Conservation (phyloP, 2,797 vertebrate species). For the Columba guinea region DNA sequence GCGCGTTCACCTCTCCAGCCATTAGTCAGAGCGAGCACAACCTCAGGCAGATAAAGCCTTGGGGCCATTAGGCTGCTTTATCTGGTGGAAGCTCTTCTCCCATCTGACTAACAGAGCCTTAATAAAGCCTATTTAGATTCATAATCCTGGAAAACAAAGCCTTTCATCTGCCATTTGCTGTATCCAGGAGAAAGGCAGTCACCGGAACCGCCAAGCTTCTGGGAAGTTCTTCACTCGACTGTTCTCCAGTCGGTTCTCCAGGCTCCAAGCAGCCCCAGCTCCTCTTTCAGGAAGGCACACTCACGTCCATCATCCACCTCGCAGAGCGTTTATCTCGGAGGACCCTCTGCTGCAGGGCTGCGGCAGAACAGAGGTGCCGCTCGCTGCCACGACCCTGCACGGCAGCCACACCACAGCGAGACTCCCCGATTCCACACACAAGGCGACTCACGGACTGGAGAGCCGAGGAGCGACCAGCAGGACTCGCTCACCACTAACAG, state of each 20-base stretch:
- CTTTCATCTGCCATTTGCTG: not conserved
- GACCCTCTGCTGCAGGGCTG: too few species aligned
- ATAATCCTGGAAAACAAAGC: not conserved
- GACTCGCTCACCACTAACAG: too few species aligned
- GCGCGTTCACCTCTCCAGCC: not conserved
- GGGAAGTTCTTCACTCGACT: not conserved
- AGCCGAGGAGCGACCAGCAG: too few species aligned
- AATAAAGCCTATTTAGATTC: not conserved
- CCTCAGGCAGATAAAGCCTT: not conserved
- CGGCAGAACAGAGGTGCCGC: too few species aligned
- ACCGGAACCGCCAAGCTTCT: not conserved
- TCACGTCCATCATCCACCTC: rapidly evolving
- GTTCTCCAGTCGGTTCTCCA: not conserved
- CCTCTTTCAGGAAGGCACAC: not conserved
- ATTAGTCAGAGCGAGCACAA: not conserved
- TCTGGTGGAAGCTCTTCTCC: not conserved
- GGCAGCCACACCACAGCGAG: too few species aligned
- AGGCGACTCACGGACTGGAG: too few species aligned
- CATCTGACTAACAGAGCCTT: not conserved
- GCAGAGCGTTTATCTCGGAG: rapidly evolving
- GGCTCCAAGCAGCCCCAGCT: not conserved
- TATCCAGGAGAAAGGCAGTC: not conserved
- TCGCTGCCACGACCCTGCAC: too few species aligned
- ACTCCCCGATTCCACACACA: too few species aligned
- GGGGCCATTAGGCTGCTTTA: not conserved